Evolutionary conservation across 2,797 vertebrate species (phyloP), one percentile per base, ranked within the genome.

Genomic region (Phalanger gymnotis): DNA sequence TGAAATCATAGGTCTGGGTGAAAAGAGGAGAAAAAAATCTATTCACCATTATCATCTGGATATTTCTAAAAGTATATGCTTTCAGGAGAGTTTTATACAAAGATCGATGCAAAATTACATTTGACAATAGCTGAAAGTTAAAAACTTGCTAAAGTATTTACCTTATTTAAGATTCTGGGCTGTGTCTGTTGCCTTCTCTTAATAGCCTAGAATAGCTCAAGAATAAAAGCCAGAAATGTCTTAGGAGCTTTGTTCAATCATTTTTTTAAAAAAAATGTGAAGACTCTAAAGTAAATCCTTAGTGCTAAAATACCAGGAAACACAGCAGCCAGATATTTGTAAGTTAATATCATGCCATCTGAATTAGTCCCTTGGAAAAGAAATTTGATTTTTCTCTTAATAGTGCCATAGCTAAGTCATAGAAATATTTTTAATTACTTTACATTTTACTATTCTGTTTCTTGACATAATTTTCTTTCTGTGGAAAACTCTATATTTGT

Each of bases 201-300:
- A 0, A 0, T 2, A 25, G 90, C 27, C 22, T 3, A 96, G 66
- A 52, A 66, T 58, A 90, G 53, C 92, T 28, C 27, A 55, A 73
- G 7, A 28, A 0, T 58, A 0, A 90, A 53, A 47, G 0, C 25
- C 0, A 4, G 9, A 9, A 34, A 52, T 16, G 40, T 52, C 0
- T 16, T 6, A 58, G 57, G 55, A 96, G 51, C 73, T 27, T 93
- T 14, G 47, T 81, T 94, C 91, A 90, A 91, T 87, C 81, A 90
- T 54, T 47, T 51, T 31, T 31, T 12, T 27, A 93, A 89, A 56
- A 92, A 92, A 61, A 54, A 90, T 90, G 91, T 34, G 40, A 73
- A 96, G 91, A 51, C 22, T 92, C 90, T 53, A 81, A 10, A 90
- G 93, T 93, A 93, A 95, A 58, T 53, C 52, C 95, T 92, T 90